Base-by-base conservation (phyloP, 2,888 invertebrate species). In the Nowickia ferox region DNA sequence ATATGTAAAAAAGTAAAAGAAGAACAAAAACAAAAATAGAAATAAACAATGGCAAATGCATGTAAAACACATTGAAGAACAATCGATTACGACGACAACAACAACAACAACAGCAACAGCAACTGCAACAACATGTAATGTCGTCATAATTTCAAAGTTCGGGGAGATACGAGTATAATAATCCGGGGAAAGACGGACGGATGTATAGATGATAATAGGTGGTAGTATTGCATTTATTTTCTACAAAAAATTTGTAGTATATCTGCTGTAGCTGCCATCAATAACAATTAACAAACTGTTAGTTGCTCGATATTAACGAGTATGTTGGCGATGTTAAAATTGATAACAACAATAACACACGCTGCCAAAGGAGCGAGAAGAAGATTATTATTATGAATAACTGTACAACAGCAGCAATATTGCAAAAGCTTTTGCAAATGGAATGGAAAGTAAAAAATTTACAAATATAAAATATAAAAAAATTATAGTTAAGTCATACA, bases 281-380 rank as follows among this genome's bases (percentile, higher is more conserved):
- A 85, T 78, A 85, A 82, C 78, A 82, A 85, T 82, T 85, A 82
- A 82, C 74, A 75, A 69, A 82, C 74, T 44, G 81, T 71, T 75
- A 61, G 48, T 22, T 57, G 30, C 30, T 30, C 6, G 71, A 76
- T 79, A 79, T 63, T 48, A 19, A 17, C 48, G 17, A 17, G 46
- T 10, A 59, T 38, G 59, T 48, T 59, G 71, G 59, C 13, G 57
- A 15, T 72, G 66, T 78, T 66, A 59, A 51, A 71, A 63, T n/a
- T 69, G 42, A 65, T 77, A 71, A 57, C 61, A 82, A 46, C 53
- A 46, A 63, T 6, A 53, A 1, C 42, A 10, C 42, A 13, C 22
- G 38, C 48, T 17, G 15, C 13, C 42, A 38, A 38, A 19, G 42
- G 42, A 13, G 30, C 2, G 44, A 19, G 48, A 59, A 61, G 61